These are phyloP conservation scores for Drosophila vallismaia DNA, from an alignment of 2,888 invertebrate species.

Conservation along the genomic window DNA sequence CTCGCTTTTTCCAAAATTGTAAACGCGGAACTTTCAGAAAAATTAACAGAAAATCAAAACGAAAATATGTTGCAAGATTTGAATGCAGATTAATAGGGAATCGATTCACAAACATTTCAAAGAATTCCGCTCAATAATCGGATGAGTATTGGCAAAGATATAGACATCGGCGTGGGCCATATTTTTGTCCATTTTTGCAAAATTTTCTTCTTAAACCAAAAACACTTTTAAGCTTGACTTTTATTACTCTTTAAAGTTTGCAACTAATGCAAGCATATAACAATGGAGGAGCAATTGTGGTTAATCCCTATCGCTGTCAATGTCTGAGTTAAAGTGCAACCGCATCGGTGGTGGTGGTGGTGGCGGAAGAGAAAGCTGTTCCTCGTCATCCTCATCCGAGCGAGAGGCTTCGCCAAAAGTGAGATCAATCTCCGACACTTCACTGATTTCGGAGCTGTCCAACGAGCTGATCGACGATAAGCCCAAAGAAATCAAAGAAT, in stretches of 20 bases:
- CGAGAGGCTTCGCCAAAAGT: background rate
- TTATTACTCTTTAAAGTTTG: background rate
- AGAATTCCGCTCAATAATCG: too few relatives aligned
- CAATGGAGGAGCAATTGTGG: background rate
- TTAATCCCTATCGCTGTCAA: conserved; percentile 15
- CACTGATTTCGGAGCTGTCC: background rate
- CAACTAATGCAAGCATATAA: background rate
- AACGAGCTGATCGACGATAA: background rate
- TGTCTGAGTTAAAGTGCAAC: background rate
- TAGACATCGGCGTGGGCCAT: too few relatives aligned
- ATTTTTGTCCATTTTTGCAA: too few relatives aligned
- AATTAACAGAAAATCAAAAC: too few relatives aligned
- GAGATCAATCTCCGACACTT: conserved; percentile 1
- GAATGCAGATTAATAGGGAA: too few relatives aligned
- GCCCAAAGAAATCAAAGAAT: background rate
- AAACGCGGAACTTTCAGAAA: too few relatives aligned
- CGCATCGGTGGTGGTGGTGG: background rate
- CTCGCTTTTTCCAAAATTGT: too few relatives aligned
- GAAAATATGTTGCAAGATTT: too few relatives aligned
- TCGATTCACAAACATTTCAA: too few relatives aligned
- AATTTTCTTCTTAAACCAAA: background rate
- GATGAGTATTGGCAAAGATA: too few relatives aligned
- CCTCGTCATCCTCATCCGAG: conserved; percentile 2
- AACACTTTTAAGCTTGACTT: background rate
- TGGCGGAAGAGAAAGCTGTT: background rate